A percentile compares a stretch with the other conserved stretches of the same genome.
phyloP scores from a whole-genome alignment of 2,113 vertebrate species.

The Epinephelus moara region DNA sequence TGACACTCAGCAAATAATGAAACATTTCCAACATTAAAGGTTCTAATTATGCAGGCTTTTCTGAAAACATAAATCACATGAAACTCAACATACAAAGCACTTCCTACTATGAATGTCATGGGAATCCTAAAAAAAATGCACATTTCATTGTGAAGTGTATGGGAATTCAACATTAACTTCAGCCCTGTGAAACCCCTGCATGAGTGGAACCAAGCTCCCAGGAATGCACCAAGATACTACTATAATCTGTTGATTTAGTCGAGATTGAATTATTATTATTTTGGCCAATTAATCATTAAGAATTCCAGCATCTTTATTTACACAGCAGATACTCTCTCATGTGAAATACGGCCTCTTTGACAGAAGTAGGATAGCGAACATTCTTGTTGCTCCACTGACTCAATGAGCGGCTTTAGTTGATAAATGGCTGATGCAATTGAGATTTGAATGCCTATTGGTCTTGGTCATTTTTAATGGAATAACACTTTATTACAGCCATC shows the following conservation, averaged over 20 bases:
- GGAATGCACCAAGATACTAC: not conserved
- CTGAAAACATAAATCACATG: not conserved
- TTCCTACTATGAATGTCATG: not conserved
- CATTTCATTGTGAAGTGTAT: not conserved
- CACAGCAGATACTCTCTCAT: too few species aligned
- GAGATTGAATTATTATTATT: not conserved
- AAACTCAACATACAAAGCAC: not conserved
- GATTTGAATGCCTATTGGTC: constrained; percentile 20
- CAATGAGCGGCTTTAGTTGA: constrained; percentile 30
- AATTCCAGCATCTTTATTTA: not conserved
- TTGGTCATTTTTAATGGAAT: constrained; percentile 40
- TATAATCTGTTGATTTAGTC: not conserved
- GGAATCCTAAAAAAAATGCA: not conserved
- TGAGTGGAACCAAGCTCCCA: not conserved
- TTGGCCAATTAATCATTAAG: not conserved
- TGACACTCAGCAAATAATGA: not conserved
- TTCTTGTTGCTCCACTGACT: not conserved
- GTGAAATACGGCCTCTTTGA: not conserved
- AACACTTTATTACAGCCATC: constrained; percentile 36
- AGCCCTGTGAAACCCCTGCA: not conserved
- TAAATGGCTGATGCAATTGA: constrained; percentile 27
- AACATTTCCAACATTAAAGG: not conserved
- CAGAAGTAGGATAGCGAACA: not conserved
- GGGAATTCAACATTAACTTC: not conserved
- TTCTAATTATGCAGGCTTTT: not conserved